These are phyloP conservation scores for Periphyllus acericola DNA, from an alignment of 2,888 invertebrate genomes.

Conservation along the genomic window DNA sequence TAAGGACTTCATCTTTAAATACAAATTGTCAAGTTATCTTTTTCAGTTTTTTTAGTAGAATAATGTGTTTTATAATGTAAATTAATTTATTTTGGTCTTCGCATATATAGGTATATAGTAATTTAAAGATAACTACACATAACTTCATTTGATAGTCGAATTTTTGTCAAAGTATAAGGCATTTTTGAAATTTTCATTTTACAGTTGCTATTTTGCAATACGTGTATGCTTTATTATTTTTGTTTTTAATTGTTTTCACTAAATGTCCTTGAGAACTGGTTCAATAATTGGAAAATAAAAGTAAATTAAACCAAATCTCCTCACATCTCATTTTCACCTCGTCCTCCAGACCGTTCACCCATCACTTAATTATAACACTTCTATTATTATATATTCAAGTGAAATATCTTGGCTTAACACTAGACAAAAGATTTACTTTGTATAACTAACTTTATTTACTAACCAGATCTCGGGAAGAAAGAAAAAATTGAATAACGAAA, in stretches of 20 bases:
- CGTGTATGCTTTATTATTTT: neutral
- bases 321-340: neutral
- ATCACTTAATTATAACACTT: neutral
- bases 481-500: neutral
- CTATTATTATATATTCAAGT: neutral
- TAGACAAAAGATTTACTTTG: neutral
- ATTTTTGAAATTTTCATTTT: neutral
- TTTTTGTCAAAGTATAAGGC: neutral
- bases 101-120: neutral
- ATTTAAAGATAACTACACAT: neutral
- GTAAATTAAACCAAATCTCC: neutral
- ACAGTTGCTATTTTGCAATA: neutral
- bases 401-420: neutral
- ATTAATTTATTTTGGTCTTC: neutral
- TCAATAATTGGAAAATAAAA: neutral
- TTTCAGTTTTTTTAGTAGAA: neutral
- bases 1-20: neutral
- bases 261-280: neutral
- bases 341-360: conserved; percentile 5
- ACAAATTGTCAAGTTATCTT: neutral
- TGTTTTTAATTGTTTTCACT: neutral
- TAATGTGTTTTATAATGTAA: neutral
- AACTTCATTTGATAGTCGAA: neutral
- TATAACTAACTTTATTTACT: neutral
- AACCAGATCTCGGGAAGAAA: neutral